Evolutionary conservation across 1,140 invertebrate genomes (phyloP), one percentile per base, ranked within the genome.

Genomic region (Lordiphosa collinella): DNA sequence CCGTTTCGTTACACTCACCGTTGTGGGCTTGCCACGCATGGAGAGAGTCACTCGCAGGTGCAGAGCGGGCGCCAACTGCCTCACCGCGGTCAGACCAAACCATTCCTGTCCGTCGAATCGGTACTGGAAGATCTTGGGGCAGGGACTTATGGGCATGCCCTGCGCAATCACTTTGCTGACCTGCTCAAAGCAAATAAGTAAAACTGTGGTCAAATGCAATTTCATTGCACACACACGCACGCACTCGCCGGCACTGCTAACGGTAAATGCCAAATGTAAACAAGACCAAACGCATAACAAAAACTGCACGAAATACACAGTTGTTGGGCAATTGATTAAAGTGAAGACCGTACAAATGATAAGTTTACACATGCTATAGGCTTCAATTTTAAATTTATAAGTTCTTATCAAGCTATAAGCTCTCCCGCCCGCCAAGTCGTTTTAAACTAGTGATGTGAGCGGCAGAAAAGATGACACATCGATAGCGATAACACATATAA

Each of bases 111-210:
- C 87, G 51, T 88, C 87, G 48, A 80, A 88, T 29, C 80, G 58
- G 47, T 88, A 88, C 48, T 88, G 87, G 43, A 88, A 88, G 18
- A 88, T 65, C 43, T 88, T 88, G 9, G 87, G 87, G 13, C 87
- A 88, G 16, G 87, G 87, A 56, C 84, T 87, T 12, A 84, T 52
- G 4, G 86, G 87, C 53, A 88, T 80, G 8, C 80, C 74, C 34
- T 88, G 86, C 10, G 68, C 75, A 11, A 65, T 48, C 4, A 52
- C 52, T 41, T 70, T 57, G 7, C 50, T 44, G 7, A 69, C 35
- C 44, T 71, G 76, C 55, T 66, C 66, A 13, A 66, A 41, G 56
- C 70, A 82, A 38, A 84, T 46, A 25, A 80, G 54, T 34, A 80
- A 48, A 34, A 76, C 44, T 25, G 58, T 59, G 29, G 67, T 46